Base-by-base conservation (phyloP, 2,797 vertebrate species). In the Capromys pilorides region DNA sequence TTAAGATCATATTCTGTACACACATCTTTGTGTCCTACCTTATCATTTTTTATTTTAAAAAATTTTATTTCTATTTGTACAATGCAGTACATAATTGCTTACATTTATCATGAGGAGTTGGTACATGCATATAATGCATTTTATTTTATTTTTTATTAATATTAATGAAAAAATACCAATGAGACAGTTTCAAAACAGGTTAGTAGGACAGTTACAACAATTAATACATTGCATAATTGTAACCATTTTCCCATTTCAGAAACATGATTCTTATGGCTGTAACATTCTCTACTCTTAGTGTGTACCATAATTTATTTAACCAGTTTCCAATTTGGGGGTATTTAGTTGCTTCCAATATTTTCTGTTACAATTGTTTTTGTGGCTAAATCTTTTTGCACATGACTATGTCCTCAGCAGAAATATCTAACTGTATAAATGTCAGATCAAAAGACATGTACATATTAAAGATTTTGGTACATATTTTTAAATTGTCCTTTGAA, bases 221-320 rank as follows among this genome's bases (percentile, higher is more conserved):
- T n/a, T n/a, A n/a, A n/a, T n/a, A n/a, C n/a, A n/a, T n/a, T n/a
- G n/a, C n/a, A n/a, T 73, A 79, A 88, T 64, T 16, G 86, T 85
- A 22, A 90, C 12, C 49, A 78, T 82, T 94, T 96, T 92, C n/a
- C 86, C 66, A 87, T 93, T 95, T 91, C 36, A 66, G 92, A 93
- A 88, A 54, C 75, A 59, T 67, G 8, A 86, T 77, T 96, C 94
- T 92, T 92, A 87, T 91, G 61, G 57, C 61, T 83, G 16, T 5
- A 64, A 75, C 88, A 62, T 75, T 97, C 94, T 94, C 26, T 86
- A 36, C 86, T 81, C 39, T 93, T 84, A 79, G 45, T 51, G 94
- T n/a, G n/a, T n/a, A n/a, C n/a, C n/a, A n/a, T n/a, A n/a, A n/a
- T n/a, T n/a, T n/a, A n/a, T n/a, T n/a, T n/a, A n/a, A n/a, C n/a